phyloP scores from a whole-genome alignment of 2,113 vertebrate genomes.

The Reinhardtius hippoglossoides region DNA sequence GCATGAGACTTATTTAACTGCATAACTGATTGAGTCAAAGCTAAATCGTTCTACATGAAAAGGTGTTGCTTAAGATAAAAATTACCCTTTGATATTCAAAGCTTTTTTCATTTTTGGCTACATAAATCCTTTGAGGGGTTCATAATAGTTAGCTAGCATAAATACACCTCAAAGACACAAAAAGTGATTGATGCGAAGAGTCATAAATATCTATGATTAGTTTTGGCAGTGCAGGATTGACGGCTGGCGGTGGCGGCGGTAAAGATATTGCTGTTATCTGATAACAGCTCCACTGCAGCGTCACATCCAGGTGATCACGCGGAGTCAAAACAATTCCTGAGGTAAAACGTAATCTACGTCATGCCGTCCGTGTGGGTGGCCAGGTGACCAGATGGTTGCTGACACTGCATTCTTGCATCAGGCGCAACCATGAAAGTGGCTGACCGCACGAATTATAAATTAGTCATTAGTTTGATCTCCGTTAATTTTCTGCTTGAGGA shows the following conservation, averaged over 20 bases:
- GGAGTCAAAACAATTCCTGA: constrained; percentile 3
- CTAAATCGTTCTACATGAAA: neutral
- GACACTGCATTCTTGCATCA: constrained; percentile 16
- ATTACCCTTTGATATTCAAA: constrained; percentile 4
- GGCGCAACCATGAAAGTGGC: constrained; percentile 38
- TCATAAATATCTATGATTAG: neutral
- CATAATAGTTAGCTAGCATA: neutral
- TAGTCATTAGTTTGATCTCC: constrained; percentile 44
- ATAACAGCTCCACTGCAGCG: too few relatives aligned
- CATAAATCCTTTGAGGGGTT: neutral
- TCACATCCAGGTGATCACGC: neutral
- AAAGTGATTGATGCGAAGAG: neutral
- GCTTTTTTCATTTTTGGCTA: neutral
- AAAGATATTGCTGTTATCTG: neutral
- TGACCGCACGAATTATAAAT: constrained; percentile 47
- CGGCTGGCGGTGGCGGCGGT: too few relatives aligned
- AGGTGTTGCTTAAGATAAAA: neutral
- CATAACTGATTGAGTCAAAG: neutral
- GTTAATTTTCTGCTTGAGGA: constrained; percentile 59
- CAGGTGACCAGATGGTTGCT: constrained; percentile 35
- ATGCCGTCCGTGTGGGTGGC: neutral
- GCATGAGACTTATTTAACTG: neutral
- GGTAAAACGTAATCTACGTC: constrained; percentile 14
- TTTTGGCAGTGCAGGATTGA: neutral
- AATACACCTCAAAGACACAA: neutral